phyloP scores from a whole-genome alignment of 2,797 vertebrate species.

The Helostoma temminkii region DNA sequence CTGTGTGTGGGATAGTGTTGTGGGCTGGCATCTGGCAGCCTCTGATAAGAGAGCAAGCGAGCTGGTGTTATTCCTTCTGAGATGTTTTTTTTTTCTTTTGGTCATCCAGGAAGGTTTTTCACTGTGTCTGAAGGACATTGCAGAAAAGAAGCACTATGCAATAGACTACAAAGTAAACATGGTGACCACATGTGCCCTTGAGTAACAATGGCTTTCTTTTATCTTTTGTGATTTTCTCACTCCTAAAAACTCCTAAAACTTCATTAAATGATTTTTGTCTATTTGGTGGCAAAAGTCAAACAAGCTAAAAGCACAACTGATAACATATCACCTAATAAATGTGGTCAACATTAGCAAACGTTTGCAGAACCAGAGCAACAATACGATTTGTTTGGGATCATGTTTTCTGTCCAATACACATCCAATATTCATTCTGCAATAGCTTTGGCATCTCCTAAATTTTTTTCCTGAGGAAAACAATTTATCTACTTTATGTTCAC shows the following conservation, averaged over 20 bases:
- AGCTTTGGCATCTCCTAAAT: not conserved
- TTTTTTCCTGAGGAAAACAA: not conserved
- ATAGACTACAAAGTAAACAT: conserved; percentile 24
- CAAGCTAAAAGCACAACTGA: not conserved
- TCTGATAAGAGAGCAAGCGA: conserved; percentile 81
- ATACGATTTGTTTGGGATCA: not conserved
- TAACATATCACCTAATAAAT: not conserved
- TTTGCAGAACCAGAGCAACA: not conserved
- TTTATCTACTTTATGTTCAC: not conserved
- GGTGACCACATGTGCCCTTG: not conserved
- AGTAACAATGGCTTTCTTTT: conserved; percentile 8
- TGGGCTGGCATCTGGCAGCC: conserved; percentile 83
- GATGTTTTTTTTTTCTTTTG: conserved; percentile 48
- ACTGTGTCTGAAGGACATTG: conserved; percentile 48
- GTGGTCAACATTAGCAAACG: not conserved
- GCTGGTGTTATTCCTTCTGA: conserved; percentile 68
- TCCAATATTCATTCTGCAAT: not conserved
- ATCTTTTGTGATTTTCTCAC: conserved; percentile 13
- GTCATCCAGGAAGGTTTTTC: conserved; percentile 30
- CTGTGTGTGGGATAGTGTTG: conserved; percentile 80
- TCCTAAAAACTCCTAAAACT: conserved; percentile 5
- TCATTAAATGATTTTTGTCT: conserved; percentile 7
- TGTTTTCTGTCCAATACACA: not conserved
- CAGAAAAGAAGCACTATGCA: conserved; percentile 29
- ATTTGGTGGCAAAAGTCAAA: too few relatives aligned